Base-by-base conservation (phyloP, 2,888 invertebrate genomes). In the Desoria tigrina region DNA sequence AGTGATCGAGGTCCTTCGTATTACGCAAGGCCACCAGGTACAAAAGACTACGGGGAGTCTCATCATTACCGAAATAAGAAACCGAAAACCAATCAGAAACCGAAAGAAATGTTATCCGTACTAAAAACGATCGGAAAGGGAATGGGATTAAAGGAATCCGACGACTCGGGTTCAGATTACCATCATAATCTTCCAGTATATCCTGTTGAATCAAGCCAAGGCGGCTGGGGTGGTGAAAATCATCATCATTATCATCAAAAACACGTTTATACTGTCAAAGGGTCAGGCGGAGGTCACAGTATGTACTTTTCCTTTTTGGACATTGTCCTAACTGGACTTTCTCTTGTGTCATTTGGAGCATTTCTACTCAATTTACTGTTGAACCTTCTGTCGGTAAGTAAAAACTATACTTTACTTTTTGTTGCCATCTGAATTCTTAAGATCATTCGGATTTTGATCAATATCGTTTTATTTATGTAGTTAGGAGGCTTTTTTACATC, bases 311-410 rank as follows among this genome's bases (percentile, higher is more conserved):
- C 64, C 7, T 11, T 61, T 1, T 1, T 57, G 51, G 68, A 68
- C 26, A n/a, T 68, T 16, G 60, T 68, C 27, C 28, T 70, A 14
- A 21, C 49, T 50, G 67, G 54, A 23, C 37, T 70, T 56, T 65
- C 70, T 21, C 32, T 67, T 1, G 24, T 70, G 1, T 67, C 70
- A 1, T 53, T 70, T n/a, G 70, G 70, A 11, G 65, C 67, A 28
- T 70, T 70, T 63, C 45, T 70, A n/a, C 54, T 67, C 9, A 70
- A 70, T 49, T 55, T 64, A 21, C 59, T 70, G 11, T 32, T 64
- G 45, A 63, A 66, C 32, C 65, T 70, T 39, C 21, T 63, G 7
- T 55, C 67, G 9, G 70, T 70, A 58, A 51, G 54, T 50, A 21
- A 32, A 32, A n/a, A n/a, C n/a, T n/a, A n/a, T n/a, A n/a, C n/a